Evolutionary conservation across 2,113 vertebrate genomes (phyloP).

Genomic region (Callocephalon fimbriatum): DNA sequence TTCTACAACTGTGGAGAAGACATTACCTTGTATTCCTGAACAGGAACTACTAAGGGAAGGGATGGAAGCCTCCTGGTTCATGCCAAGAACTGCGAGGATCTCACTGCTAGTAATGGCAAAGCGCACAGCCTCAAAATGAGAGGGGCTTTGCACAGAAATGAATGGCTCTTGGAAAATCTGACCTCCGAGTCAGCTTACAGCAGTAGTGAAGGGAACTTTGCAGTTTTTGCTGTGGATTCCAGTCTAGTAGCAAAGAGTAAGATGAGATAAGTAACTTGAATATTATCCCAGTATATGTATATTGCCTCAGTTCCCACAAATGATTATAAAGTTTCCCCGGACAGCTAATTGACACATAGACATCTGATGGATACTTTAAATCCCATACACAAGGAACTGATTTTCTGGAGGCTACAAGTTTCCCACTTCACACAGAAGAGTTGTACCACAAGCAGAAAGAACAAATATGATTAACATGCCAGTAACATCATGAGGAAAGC

Average conservation of each 20-base stretch:
- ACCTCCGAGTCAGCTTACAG: not conserved
- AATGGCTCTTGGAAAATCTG: not conserved
- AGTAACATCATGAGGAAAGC: not conserved
- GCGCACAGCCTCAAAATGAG: fast-evolving
- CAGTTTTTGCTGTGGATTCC: not conserved
- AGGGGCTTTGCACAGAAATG: not conserved
- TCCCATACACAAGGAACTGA: not conserved
- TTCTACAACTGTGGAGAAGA: not conserved
- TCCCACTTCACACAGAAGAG: fast-evolving
- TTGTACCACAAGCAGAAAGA: not conserved
- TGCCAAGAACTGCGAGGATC: not conserved
- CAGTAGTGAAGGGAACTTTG: not conserved
- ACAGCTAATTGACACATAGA: not conserved
- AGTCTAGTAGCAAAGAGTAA: not conserved
- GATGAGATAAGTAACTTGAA: not conserved
- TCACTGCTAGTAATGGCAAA: not conserved
- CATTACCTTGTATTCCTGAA: not conserved
- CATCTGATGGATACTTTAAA: not conserved
- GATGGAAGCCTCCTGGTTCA: not conserved
- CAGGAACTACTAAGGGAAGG: not conserved
- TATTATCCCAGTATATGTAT: too few species aligned
- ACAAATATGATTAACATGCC: not conserved
- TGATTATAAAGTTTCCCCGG: not conserved
- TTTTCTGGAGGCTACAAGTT: not conserved
- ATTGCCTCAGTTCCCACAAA: not conserved